phyloP scores from a whole-genome alignment of 2,888 invertebrate species.

The Acholoe squamosa region DNA sequence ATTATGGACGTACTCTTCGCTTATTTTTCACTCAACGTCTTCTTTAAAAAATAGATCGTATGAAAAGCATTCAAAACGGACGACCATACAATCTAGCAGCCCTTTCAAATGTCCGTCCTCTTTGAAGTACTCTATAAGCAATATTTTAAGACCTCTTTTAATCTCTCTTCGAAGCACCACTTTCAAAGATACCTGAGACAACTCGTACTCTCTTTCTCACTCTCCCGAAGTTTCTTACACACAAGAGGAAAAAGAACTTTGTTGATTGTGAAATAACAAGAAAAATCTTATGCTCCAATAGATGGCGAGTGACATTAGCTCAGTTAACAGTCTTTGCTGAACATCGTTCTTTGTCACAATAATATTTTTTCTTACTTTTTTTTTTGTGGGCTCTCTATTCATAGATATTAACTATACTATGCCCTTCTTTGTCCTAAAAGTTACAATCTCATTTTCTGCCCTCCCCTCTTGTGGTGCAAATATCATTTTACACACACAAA shows the following conservation, averaged over 20 bases:
- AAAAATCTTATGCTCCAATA: not conserved
- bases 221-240: not conserved
- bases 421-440: not conserved
- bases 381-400: not conserved
- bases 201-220: constrained; percentile 16
- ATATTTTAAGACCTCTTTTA: not conserved
- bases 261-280: constrained; percentile 25
- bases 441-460: not conserved
- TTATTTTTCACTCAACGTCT: not conserved
- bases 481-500: not conserved
- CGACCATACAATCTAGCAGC: not conserved
- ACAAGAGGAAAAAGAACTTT: not conserved
- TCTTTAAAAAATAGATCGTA: not conserved
- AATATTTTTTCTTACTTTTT: too few species aligned
- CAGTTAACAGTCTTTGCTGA: not conserved
- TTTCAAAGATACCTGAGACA: constrained; percentile 53
- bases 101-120: not conserved
- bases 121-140: not conserved
- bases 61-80: constrained; percentile 15
- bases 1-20: not conserved
- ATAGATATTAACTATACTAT: not conserved
- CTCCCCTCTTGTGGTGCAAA: not conserved
- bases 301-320: not conserved
- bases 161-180: constrained; percentile 45
- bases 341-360: too few species aligned